A percentile compares a stretch with the other conserved stretches of the same genome.
Conservation (phyloP, 2,113 vertebrate genomes). For the Silurus asotus region DNA sequence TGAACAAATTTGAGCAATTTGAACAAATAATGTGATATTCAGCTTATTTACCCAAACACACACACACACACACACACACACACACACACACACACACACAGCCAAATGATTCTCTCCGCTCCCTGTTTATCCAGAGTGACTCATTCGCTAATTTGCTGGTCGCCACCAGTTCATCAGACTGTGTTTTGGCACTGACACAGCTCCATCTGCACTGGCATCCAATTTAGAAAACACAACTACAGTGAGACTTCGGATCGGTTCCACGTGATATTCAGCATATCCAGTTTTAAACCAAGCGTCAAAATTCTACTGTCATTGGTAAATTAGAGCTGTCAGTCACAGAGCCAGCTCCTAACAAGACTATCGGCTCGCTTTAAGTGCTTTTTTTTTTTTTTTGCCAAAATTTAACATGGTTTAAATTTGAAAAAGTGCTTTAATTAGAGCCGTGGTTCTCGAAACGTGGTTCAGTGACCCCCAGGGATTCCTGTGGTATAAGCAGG, state of each 20-base stretch:
- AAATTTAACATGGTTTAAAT: not conserved
- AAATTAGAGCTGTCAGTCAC: constrained; percentile 10
- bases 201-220: constrained; percentile 26
- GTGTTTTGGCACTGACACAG: constrained; percentile 16
- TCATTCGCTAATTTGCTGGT: not conserved
- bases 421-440: constrained; percentile 9
- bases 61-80: not conserved
- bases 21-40: not conserved
- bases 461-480: not conserved
- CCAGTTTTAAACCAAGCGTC: not conserved
- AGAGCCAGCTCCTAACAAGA: not conserved
- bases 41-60: not conserved
- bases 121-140: not conserved
- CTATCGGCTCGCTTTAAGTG: not conserved
- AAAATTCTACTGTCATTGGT: not conserved
- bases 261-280: not conserved
- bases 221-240: not conserved
- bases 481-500: not conserved
- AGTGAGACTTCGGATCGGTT: constrained; percentile 11
- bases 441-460: not conserved
- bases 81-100: not conserved
- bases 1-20: too few species aligned
- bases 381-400: too few species aligned
- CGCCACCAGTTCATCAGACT: not conserved
- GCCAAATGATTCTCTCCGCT: not conserved